A percentile compares a stretch with the other conserved stretches of the same genome.
Evolutionary conservation across 2,113 vertebrate species (phyloP).

Genomic region (Apaloderma vittatum): DNA sequence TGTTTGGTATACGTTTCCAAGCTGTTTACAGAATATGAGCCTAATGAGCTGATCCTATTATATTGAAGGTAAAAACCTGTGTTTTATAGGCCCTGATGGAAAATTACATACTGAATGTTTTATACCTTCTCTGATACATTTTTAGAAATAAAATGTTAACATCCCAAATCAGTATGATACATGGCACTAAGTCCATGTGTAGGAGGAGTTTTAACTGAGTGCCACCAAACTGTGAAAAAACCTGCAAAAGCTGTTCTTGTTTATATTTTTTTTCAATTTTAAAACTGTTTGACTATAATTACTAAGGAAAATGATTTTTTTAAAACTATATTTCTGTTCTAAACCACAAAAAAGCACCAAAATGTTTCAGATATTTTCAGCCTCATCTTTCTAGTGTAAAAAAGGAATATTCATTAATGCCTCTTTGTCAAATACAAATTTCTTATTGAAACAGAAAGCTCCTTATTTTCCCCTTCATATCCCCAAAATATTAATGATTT

Average conservation of each 20-base stretch:
- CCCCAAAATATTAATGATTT: background rate
- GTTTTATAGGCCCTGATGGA: constrained; percentile 28
- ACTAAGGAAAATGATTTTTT: background rate
- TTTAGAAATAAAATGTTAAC: constrained; percentile 20
- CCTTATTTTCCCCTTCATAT: background rate
- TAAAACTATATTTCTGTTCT: background rate
- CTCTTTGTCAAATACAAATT: background rate
- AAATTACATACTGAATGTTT: background rate
- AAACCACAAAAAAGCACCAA: background rate
- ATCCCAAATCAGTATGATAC: background rate
- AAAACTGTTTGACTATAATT: background rate
- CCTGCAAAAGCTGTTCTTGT: constrained; percentile 5
- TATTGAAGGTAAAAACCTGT: constrained; percentile 44
- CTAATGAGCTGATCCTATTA: constrained; percentile 63
- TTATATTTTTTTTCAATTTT: background rate
- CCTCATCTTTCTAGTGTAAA: background rate
- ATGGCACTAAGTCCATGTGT: background rate
- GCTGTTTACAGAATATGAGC: constrained; percentile 61
- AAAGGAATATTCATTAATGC: background rate
- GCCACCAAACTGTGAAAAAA: constrained; percentile 1
- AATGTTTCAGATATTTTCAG: background rate
- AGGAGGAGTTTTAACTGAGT: constrained; percentile 21
- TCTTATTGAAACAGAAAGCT: background rate
- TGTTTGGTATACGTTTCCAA: constrained; percentile 67
- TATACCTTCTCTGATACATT: background rate